Conservation (phyloP, 2,888 invertebrate genomes). For the Pyrgus malvae region DNA sequence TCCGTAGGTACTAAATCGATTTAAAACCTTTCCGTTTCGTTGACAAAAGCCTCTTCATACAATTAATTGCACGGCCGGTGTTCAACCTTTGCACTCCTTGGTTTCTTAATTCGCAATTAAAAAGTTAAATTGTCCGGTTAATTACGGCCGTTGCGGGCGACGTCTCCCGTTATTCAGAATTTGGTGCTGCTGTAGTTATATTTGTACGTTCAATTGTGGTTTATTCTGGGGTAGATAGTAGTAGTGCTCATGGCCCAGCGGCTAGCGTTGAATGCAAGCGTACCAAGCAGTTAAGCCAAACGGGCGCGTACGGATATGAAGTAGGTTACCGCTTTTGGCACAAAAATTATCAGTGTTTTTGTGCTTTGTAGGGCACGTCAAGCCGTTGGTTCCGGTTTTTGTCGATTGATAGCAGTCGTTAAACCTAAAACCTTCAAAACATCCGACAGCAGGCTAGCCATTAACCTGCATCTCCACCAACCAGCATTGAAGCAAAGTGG, state of each 20-base stretch:
- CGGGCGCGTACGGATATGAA: too few species aligned
- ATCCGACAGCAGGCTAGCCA: too few species aligned
- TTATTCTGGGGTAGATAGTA: neutral
- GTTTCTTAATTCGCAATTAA: slow-evolving; percentile 75
- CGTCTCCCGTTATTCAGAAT: slow-evolving; percentile 68
- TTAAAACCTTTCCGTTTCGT: slow-evolving; percentile 32
- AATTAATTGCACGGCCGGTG: slow-evolving; percentile 58
- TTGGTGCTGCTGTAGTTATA: slow-evolving; percentile 29
- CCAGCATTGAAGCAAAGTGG: too few species aligned
- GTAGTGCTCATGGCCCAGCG: neutral
- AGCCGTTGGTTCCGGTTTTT: too few species aligned
- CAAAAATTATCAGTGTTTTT: too few species aligned
- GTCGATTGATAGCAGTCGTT: too few species aligned
- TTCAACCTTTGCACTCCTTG: slow-evolving; percentile 67
- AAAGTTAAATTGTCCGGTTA: slow-evolving; percentile 79
- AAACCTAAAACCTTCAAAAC: too few species aligned
- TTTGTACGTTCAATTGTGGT: neutral
- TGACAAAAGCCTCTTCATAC: slow-evolving; percentile 48
- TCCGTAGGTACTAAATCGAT: slow-evolving; percentile 9
- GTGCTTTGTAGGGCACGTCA: too few species aligned
- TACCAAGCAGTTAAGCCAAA: too few species aligned
- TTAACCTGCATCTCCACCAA: too few species aligned
- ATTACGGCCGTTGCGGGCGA: slow-evolving; percentile 72
- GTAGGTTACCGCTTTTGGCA: too few species aligned
- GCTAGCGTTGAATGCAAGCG: too few species aligned